Conservation (phyloP, 2,888 invertebrate species). For the Apocheima hispidaria region DNA sequence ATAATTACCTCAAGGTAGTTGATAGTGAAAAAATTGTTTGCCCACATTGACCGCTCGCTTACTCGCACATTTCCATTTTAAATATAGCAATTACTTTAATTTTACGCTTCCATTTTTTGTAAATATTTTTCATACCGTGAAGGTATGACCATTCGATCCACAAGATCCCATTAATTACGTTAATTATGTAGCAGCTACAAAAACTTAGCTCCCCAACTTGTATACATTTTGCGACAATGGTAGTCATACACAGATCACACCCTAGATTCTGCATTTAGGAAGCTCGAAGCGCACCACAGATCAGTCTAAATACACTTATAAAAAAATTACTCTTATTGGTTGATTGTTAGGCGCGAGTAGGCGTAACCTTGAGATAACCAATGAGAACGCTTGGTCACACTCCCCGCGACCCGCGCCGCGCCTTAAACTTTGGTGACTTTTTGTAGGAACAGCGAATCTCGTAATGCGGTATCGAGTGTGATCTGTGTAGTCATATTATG, state of each 20-base stretch:
- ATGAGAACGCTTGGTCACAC: too few relatives aligned
- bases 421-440: too few relatives aligned
- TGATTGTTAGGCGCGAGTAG: too few relatives aligned
- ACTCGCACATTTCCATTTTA: background rate
- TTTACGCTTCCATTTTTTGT: background rate
- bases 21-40: background rate
- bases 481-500: too few relatives aligned
- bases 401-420: too few relatives aligned
- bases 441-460: too few relatives aligned
- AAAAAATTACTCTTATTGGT: too few relatives aligned
- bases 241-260: slow-evolving; percentile 1
- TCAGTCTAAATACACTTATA: too few relatives aligned
- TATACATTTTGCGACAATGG: slow-evolving; percentile 33
- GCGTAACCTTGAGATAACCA: too few relatives aligned
- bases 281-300: too few relatives aligned
- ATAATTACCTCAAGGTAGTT: background rate
- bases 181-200: slow-evolving; percentile 19
- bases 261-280: too few relatives aligned
- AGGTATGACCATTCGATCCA: background rate
- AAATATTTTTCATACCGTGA: background rate
- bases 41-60: background rate
- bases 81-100: background rate
- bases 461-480: too few relatives aligned
- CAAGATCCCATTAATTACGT: background rate
- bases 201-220: slow-evolving; percentile 43